These are phyloP conservation scores for Camarhynchus parvulus DNA, from an alignment of 2,113 vertebrate genomes.

Conservation along the genomic window DNA sequence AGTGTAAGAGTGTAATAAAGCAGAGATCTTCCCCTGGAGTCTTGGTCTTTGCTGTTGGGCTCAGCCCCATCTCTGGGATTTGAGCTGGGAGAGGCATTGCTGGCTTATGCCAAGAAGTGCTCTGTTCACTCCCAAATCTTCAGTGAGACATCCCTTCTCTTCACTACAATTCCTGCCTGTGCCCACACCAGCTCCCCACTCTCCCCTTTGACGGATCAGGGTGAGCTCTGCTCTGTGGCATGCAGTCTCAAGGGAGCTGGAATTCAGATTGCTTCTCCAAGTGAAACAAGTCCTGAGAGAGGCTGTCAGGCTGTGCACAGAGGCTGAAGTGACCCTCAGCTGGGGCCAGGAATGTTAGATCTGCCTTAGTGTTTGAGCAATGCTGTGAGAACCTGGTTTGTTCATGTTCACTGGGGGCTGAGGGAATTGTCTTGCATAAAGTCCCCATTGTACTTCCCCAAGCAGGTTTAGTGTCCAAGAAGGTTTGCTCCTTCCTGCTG, in stretches of 20 bases:
- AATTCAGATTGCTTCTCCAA: not conserved
- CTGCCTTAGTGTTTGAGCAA: not conserved
- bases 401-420: not conserved
- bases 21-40: fast-evolving
- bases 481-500: too few species aligned
- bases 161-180: not conserved
- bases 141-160: not conserved
- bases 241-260: not conserved
- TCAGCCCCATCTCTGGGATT: not conserved
- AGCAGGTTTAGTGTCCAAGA: too few species aligned
- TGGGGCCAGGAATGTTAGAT: not conserved
- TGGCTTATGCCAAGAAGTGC: not conserved
- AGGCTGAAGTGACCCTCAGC: not conserved
- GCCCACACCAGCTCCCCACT: fast-evolving
- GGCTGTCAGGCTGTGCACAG: not conserved
- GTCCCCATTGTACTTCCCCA: not conserved
- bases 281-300: not conserved
- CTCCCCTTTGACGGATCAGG: not conserved
- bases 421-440: constrained; percentile 12
- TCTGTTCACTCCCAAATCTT: not conserved
- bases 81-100: not conserved
- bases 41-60: not conserved
- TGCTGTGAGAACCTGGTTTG: not conserved
- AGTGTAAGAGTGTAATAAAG: not conserved
- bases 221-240: not conserved